Conservation (phyloP, 2,888 invertebrate genomes). For the Megamerina dolium region DNA sequence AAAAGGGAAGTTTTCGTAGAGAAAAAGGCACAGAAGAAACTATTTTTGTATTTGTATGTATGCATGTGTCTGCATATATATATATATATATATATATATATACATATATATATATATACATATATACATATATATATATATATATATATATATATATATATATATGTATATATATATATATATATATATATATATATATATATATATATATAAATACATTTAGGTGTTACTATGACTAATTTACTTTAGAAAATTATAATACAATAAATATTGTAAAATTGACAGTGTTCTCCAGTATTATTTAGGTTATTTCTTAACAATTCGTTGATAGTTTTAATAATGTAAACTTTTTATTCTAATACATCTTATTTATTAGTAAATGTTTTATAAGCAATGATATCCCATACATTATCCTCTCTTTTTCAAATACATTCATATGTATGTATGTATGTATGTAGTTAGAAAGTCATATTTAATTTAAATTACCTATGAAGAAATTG, state of each 20-base stretch:
- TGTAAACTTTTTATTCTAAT: slow-evolving; percentile 1
- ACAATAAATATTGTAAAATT: slow-evolving; percentile 31
- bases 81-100: slow-evolving; percentile 14
- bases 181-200: slow-evolving; percentile 3
- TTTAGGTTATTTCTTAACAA: slow-evolving; percentile 20
- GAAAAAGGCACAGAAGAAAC: slow-evolving; percentile 47
- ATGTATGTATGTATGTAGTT: no score
- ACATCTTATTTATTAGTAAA: not conserved
- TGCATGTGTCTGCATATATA: slow-evolving; percentile 4
- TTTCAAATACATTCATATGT: no score
- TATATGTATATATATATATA: no score
- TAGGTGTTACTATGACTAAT: slow-evolving; percentile 28
- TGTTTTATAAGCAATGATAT: not conserved
- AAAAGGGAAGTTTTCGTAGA: slow-evolving; percentile 15
- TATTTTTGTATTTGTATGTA: slow-evolving; percentile 33
- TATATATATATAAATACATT: slow-evolving; percentile 7
- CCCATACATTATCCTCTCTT: no score
- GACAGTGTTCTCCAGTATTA: slow-evolving; percentile 22
- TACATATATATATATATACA: not conserved
- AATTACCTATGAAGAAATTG: no score
- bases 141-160: no score
- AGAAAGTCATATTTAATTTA: no score
- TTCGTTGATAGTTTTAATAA: slow-evolving; percentile 25
- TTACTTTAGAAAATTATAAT: slow-evolving; percentile 16
- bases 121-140: slow-evolving; percentile 1